Percentiles rank a stretch among this genome's conserved stretches.
phyloP scores from a whole-genome alignment of 2,113 vertebrate species.

The Galbula dea region DNA sequence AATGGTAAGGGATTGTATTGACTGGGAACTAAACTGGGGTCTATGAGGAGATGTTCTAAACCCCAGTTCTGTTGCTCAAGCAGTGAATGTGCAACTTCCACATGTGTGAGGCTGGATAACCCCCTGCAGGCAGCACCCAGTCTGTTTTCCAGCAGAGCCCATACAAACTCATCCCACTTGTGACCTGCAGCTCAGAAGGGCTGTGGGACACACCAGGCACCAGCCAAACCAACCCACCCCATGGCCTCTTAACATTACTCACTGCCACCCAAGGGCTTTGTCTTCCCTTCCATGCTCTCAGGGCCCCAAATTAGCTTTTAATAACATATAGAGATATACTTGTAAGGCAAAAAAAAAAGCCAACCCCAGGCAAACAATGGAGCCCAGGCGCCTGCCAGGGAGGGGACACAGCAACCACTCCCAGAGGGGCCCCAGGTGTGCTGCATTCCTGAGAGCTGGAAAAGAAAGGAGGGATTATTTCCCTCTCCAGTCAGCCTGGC shows the following conservation, averaged over 20 bases:
- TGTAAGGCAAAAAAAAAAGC: too few relatives aligned
- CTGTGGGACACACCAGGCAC: rapidly evolving
- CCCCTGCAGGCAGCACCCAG: rapidly evolving
- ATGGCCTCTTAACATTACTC: background rate
- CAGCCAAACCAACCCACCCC: background rate
- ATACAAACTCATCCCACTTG: background rate
- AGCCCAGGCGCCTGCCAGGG: background rate
- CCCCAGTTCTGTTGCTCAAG: rapidly evolving
- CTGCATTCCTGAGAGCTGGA: background rate
- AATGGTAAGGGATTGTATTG: background rate
- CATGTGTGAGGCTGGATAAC: background rate
- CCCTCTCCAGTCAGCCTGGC: background rate
- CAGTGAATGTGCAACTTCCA: background rate
- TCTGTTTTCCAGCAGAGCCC: background rate
- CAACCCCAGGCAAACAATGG: constrained; percentile 21
- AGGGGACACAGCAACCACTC: constrained; percentile 51
- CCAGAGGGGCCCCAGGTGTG: constrained; percentile 1
- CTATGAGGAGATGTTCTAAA: background rate
- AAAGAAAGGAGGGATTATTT: constrained; percentile 24
- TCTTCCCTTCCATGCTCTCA: background rate
- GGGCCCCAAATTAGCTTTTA: background rate
- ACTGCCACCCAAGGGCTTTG: background rate
- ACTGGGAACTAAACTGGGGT: background rate
- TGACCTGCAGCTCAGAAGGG: background rate
- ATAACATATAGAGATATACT: background rate